Percentiles rank a stretch among this genome's conserved stretches.
phyloP scores from a whole-genome alignment of 2,888 invertebrate genomes.

The Andrena praecox region DNA sequence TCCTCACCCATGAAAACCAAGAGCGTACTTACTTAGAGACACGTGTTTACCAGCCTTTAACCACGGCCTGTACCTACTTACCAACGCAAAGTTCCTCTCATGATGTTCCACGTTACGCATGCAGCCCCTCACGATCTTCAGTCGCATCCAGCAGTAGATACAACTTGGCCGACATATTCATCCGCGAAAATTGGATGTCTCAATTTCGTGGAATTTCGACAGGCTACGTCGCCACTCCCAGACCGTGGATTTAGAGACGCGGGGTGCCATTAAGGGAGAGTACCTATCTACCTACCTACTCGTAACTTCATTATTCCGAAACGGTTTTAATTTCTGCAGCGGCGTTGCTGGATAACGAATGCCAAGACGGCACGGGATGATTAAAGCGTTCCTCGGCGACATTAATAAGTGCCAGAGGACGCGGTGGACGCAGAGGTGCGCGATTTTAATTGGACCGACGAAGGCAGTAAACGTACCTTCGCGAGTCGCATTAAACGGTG shows the following conservation, averaged over 20 bases:
- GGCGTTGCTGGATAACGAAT: slow-evolving; percentile 13
- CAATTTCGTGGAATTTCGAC: not conserved
- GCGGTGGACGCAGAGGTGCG: slow-evolving; percentile 5
- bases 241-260: not conserved
- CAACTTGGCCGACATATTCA: too few species aligned
- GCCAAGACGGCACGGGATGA: not conserved
- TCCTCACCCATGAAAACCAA: too few species aligned
- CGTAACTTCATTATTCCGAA: slow-evolving; percentile 20
- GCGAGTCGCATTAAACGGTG: slow-evolving; percentile 1
- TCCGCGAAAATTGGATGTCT: too few species aligned
- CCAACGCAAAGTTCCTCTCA: too few species aligned
- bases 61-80: too few species aligned
- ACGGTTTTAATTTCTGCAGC: slow-evolving; percentile 7
- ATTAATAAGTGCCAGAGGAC: slow-evolving; percentile 28
- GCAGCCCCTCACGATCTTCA: too few species aligned
- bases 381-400: slow-evolving; percentile 16
- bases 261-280: not conserved
- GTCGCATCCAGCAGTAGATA: too few species aligned
- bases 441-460: slow-evolving; percentile 34
- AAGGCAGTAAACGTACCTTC: slow-evolving; percentile 10
- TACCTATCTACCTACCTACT: not conserved
- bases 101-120: too few species aligned
- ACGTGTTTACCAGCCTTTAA: too few species aligned
- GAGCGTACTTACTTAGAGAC: too few species aligned
- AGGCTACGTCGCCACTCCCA: not conserved